phyloP scores from a whole-genome alignment of 2,888 invertebrate species.

The Acleris sparsana region DNA sequence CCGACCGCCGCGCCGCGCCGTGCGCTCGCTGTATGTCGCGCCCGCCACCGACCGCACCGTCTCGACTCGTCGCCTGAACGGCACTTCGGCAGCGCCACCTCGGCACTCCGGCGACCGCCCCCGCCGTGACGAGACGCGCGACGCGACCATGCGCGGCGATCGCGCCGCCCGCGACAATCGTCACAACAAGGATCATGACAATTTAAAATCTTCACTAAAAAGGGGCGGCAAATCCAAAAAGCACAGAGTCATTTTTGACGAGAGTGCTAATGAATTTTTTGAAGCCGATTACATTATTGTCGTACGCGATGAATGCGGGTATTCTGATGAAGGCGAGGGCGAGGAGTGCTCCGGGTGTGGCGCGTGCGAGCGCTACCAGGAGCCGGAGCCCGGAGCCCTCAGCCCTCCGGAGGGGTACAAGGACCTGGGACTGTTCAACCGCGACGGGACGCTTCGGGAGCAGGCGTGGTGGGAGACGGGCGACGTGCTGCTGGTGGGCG shows the following conservation, averaged over 20 bases:
- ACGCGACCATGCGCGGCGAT: constrained; percentile 81
- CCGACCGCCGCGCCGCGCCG: constrained; percentile 8
- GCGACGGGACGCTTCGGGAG: constrained; percentile 81
- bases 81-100: constrained; percentile 30
- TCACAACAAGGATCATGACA: constrained; percentile 85
- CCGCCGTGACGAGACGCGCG: constrained; percentile 56
- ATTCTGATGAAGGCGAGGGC: constrained; percentile 92
- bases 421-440: constrained; percentile 88
- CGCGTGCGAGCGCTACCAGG: constrained; percentile 84
- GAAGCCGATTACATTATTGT: constrained; percentile 96
- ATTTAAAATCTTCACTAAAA: constrained; percentile 89
- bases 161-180: constrained; percentile 78
- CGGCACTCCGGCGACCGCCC: constrained; percentile 62
- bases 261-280: constrained; percentile 94
- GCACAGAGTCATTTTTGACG: constrained; percentile 93
- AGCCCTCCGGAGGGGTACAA: constrained; percentile 97
- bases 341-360: constrained; percentile 86
- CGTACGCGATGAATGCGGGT: constrained; percentile 92
- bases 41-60: constrained; percentile 42
- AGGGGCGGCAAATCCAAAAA: constrained; percentile 88
- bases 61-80: constrained; percentile 42
- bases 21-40: constrained; percentile 42
- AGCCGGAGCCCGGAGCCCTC: constrained; percentile 92
- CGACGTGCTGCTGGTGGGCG: constrained; percentile 83
- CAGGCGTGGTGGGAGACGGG: constrained; percentile 84